A percentile compares a stretch with the other conserved stretches of the same genome.
Conservation (phyloP, 2,888 invertebrate species). For the Camptogramma bilineatum region DNA sequence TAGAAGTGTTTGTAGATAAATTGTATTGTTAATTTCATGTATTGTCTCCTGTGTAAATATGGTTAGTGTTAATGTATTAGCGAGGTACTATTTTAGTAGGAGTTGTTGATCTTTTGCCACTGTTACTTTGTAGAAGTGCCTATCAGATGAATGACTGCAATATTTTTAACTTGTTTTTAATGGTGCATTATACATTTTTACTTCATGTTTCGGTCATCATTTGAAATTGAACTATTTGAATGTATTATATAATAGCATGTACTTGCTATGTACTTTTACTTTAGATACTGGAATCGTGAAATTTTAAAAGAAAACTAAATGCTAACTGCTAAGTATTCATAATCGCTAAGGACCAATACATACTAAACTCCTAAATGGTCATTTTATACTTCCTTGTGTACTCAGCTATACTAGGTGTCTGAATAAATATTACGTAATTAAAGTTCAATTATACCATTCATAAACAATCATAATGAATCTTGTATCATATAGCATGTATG, state of each 20-base stretch:
- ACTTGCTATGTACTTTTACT: conserved; percentile 18
- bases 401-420: conserved; percentile 40
- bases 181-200: conserved; percentile 49
- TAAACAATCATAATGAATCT: conserved; percentile 68
- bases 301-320: conserved; percentile 34
- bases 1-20: conserved; percentile 77
- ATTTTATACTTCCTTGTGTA: conserved; percentile 67
- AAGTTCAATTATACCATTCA: conserved; percentile 40
- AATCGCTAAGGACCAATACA: conserved; percentile 73
- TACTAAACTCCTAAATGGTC: conserved; percentile 62
- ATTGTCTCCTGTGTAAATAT: conserved; percentile 72
- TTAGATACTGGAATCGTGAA: conserved; percentile 23
- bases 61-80: conserved; percentile 60
- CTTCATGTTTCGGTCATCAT: conserved; percentile 14
- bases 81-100: conserved; percentile 63
- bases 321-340: conserved; percentile 34
- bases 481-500: conserved; percentile 83
- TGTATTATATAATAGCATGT: conserved; percentile 14
- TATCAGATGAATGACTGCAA: conserved; percentile 54
- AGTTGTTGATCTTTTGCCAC: conserved; percentile 63
- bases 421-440: conserved; percentile 39
- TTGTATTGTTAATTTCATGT: conserved; percentile 49
- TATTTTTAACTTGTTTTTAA: conserved; percentile 48
- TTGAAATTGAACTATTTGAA: conserved; percentile 20
- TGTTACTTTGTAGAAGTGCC: conserved; percentile 69